Percentiles rank a stretch among this genome's conserved stretches.
Evolutionary conservation across 37 sponge, comb jelly and placozoan genomes (phyloP).

Genomic region (Oscarella lobularis): DNA sequence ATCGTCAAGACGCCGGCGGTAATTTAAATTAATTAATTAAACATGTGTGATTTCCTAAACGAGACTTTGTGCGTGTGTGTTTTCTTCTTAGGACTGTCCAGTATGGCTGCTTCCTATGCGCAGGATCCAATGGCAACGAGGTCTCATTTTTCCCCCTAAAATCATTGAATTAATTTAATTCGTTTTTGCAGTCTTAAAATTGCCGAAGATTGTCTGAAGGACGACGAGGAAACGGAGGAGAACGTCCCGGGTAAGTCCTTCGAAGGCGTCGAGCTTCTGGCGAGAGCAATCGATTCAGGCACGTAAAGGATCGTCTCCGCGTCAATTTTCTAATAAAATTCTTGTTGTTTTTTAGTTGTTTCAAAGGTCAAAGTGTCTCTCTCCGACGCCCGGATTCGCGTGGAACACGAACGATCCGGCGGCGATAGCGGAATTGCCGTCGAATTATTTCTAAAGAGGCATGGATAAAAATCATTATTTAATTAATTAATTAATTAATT

Average conservation of each 20-base stretch:
- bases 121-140: not conserved
- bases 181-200: constrained; percentile 4
- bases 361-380: not conserved
- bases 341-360: too few species aligned
- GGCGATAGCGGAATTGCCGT: not conserved
- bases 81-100: not conserved
- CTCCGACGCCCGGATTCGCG: not conserved
- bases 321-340: too few species aligned
- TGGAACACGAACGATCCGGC: not conserved
- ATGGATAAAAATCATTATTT: too few species aligned
- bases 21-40: not conserved
- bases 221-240: constrained; percentile 3
- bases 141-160: not conserved
- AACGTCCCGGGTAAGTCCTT: constrained; percentile 15
- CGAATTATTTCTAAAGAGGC: not conserved
- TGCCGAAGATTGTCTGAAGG: constrained; percentile 9
- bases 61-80: not conserved
- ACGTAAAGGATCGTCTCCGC: too few species aligned
- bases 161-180: constrained; percentile 7
- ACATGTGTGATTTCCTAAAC: constrained; percentile 10
- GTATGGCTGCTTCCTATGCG: not conserved
- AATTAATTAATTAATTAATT: too few species aligned
- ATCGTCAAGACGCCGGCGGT: not conserved
- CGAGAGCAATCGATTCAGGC: constrained; percentile 69
- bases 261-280: constrained; percentile 77